Conservation (phyloP, 1,140 invertebrate species). For the Probaryconus sp. region DNA sequence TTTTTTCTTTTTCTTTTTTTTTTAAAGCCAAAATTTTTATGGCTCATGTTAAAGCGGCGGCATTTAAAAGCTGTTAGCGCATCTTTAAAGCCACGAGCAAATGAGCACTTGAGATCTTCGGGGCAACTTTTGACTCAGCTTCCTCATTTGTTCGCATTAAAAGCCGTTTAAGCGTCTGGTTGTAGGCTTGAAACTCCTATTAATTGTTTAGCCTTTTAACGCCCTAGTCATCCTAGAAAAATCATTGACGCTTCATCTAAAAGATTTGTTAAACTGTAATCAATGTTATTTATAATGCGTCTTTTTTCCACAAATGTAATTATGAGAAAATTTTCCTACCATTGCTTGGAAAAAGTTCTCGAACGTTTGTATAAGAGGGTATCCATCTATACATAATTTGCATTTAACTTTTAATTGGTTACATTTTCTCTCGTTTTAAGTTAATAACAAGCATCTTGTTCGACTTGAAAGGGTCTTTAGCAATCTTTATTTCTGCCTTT, state of each 20-base stretch:
- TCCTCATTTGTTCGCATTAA: conserved; percentile 35
- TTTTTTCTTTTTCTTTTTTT: conserved; percentile 35
- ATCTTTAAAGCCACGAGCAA: conserved; percentile 38
- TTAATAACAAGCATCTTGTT: no score
- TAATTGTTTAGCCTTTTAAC: no score
- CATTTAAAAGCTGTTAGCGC: conserved; percentile 35
- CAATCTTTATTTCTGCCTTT: neutral
- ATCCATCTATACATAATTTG: no score
- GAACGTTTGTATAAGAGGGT: no score
- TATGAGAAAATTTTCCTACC: no score
- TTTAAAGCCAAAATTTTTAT: conserved; percentile 51
- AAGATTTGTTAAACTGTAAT: no score
- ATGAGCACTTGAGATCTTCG: conserved; percentile 19
- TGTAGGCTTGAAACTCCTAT: neutral
- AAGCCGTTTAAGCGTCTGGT: conserved; percentile 32
- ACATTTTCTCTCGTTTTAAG: conserved; percentile 13
- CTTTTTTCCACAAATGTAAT: no score
- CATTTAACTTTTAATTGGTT: no score
- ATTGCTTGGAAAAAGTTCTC: no score
- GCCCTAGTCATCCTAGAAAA: no score
- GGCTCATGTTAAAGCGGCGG: conserved; percentile 27
- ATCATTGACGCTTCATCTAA: no score
- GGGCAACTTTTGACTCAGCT: conserved; percentile 20
- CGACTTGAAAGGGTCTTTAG: conserved; percentile 8
- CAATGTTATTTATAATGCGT: no score